Evolutionary conservation across 2,888 invertebrate genomes (phyloP), one percentile per base, ranked within the genome.

Genomic region (Calephelis perditalis): DNA sequence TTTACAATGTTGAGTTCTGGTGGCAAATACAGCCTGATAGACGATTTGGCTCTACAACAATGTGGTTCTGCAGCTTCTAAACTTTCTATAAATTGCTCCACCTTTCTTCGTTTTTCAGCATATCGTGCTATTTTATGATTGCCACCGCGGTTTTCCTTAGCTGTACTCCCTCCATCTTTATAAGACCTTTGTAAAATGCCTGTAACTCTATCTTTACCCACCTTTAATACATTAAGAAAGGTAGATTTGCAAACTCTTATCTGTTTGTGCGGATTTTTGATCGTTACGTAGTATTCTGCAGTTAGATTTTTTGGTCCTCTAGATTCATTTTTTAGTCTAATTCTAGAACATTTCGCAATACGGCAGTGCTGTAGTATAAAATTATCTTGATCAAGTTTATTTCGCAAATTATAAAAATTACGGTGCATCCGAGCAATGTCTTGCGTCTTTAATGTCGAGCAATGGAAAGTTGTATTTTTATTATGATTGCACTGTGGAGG

Each of bases 181-280:
- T 43, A 62, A 58, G 59, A 65, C 49, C 62, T 65, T 45, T 63
- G 63, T 62, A 65, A 59, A 57, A 65, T 59, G 36, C 63, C 65
- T 47, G 63, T 65, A 44, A 62, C 63, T 63, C 65, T 56, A 63
- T 65, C 63, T 63, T 65, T 65, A 59, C 62, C 62, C 61, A 65
- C 65, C 49, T 65, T 57, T 45, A 65, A 65, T 59, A 62, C 58
- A 36, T 62, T 56, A 59, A 62, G 47, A 62, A 62, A 62, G 37
- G 57, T 57, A 62, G 57, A 54, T 62, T 62, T 61, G 52, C 61
- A 61, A 43, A 60, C 60, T 52, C 60, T 57, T 35, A 61, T 59
- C 35, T 62, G 54, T 63, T 65, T 63, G 26, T 65, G 63, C 45
- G 63, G 60, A 63, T 63, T 61, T 61, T 61, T 65, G 52, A 58